Evolutionary conservation across 2,113 vertebrate genomes (phyloP).

Genomic region (Pelmatolapia mariae): DNA sequence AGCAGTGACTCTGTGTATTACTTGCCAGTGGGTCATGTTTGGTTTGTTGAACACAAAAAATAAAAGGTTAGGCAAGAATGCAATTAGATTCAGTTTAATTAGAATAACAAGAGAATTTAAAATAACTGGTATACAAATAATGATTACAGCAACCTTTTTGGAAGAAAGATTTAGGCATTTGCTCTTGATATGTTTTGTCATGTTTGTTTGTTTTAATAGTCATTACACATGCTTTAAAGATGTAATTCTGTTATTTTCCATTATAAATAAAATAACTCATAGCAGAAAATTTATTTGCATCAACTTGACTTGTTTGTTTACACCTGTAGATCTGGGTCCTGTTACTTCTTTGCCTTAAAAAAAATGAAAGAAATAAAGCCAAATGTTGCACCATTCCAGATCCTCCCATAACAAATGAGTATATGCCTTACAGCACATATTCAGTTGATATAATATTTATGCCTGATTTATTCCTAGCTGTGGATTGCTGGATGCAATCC

Average conservation of each 20-base stretch:
- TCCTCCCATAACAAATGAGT: not conserved
- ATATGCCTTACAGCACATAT: not conserved
- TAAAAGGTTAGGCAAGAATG: not conserved
- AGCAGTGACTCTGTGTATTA: not conserved
- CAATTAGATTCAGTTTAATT: not conserved
- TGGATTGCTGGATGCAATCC: not conserved
- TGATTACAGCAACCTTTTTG: not conserved
- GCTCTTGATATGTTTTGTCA: not conserved
- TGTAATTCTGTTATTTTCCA: not conserved
- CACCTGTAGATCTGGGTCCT: not conserved
- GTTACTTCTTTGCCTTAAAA: conserved; percentile 8
- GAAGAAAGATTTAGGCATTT: not conserved
- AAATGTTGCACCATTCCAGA: not conserved
- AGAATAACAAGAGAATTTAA: not conserved
- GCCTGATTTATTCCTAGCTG: not conserved
- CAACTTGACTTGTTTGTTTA: not conserved
- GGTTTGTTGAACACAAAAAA: not conserved
- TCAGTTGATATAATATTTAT: conserved; percentile 8
- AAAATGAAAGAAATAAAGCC: not conserved
- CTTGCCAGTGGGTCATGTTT: not conserved
- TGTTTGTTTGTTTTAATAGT: not conserved
- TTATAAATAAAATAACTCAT: not conserved
- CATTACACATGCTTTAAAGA: not conserved
- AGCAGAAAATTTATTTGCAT: not conserved
- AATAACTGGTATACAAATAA: not conserved